phyloP scores from a whole-genome alignment of 1,140 invertebrate species.

The Mycetomoellerius zeteki region DNA sequence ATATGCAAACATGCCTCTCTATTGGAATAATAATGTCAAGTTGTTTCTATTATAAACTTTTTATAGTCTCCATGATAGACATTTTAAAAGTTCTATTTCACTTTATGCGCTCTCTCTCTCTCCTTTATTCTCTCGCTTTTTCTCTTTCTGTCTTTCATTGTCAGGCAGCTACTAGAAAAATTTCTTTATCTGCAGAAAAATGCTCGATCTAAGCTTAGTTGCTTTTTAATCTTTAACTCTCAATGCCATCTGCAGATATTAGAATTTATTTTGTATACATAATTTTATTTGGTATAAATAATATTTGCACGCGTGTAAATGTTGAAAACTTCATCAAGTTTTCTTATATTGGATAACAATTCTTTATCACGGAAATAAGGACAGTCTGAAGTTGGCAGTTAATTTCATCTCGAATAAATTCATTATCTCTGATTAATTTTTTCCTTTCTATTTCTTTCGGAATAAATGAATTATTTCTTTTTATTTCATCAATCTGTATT shows the following conservation, averaged over 20 bases:
- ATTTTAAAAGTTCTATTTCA: conserved; percentile 1
- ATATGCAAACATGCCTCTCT: background rate
- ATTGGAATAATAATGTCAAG: conserved; percentile 18
- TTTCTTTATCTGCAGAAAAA: conserved; percentile 30
- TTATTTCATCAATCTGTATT: background rate
- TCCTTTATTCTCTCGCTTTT: too few relatives aligned
- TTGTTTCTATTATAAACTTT: conserved; percentile 1
- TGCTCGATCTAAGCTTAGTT: background rate
- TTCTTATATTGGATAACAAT: conserved; percentile 2
- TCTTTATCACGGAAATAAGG: background rate
- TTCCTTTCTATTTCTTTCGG: background rate
- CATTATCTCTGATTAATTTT: conserved; percentile 11
- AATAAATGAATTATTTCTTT: background rate
- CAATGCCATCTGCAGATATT: conserved; percentile 3
- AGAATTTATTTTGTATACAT: conserved; percentile 28
- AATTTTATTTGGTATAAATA: background rate
- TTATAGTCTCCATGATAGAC: background rate
- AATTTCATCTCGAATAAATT: conserved; percentile 7
- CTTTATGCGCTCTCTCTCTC: too few relatives aligned
- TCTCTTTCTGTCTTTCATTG: background rate
- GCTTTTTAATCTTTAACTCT: conserved; percentile 44
- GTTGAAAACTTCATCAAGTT: background rate
- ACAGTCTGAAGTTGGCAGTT: background rate
- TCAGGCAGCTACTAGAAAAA: conserved; percentile 18
- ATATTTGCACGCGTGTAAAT: background rate